Evolutionary conservation across 2,888 invertebrate species (phyloP), one percentile per base, ranked within the genome.

Genomic region (Orthosia gracilis): DNA sequence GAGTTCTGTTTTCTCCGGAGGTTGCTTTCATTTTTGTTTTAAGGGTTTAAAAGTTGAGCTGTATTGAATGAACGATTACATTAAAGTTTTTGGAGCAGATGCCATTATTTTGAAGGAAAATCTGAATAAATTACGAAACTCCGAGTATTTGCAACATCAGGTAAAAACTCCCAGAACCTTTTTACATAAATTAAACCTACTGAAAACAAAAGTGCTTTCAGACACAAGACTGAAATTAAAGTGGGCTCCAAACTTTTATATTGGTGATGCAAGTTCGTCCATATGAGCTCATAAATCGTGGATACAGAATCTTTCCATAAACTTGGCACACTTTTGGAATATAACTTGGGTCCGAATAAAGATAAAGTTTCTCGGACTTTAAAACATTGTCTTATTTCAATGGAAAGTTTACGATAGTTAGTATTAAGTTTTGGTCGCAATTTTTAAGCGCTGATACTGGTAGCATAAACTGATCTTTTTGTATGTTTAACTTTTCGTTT

Each of bases 231-330:
- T 52, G 49, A 57, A 58, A 73, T 58, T 55, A 57, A 59, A 65
- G 31, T 50, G 59, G 58, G n/a, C 21, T 77, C 18, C 4, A 64
- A 73, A 84, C 82, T 84, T 86, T 65, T 54, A 81, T 68, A 76
- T 78, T 72, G 82, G 73, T 73, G 58, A 76, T 59, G 66, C 59
- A 64, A 82, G 70, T 76, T 73, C 31, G 63, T 72, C 52, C 68
- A 72, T 69, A 81, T 70, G 54, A 78, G 73, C 31, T 71, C 76
- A 69, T 85, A 86, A 79, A 86, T 86, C 58, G 59, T 26, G 23
- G 62, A 62, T 58, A 69, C 73, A 72, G 62, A 47, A 74, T 82
- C 68, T 76, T 76, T 59, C 57, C 73, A 69, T 45, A 66, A 85
- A 80, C 71, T 87, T 80, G 80, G 83, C 83, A 73, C 65, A 73